These are phyloP conservation scores for Pungitius pungitius DNA, from an alignment of 2,113 vertebrate genomes.

Conservation along the genomic window DNA sequence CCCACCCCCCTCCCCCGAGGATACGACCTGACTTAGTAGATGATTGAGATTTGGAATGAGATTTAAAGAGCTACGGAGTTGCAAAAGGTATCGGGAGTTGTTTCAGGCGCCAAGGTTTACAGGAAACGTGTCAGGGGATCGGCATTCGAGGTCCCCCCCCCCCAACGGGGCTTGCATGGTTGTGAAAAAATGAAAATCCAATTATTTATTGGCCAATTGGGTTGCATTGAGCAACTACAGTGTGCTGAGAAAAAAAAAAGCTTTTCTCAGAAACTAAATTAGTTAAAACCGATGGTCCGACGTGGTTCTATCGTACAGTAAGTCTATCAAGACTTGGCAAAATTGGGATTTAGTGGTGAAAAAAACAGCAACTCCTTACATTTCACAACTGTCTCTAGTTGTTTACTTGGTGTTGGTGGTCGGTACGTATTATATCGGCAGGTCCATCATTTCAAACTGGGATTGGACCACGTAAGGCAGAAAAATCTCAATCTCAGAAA, in stretches of 20 bases:
- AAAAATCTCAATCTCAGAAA: neutral
- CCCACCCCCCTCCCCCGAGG: no score
- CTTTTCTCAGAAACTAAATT: neutral
- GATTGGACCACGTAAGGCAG: no score
- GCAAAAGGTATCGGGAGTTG: neutral
- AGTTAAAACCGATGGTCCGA: neutral
- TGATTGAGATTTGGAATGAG: neutral
- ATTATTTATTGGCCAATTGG: neutral
- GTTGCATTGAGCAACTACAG: neutral
- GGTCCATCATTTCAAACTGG: no score
- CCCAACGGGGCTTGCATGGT: neutral
- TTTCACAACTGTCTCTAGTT: neutral
- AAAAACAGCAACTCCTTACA: neutral
- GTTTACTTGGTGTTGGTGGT: constrained; percentile 20
- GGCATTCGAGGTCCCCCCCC: neutral
- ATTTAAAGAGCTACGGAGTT: constrained; percentile 12
- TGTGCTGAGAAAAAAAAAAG: neutral
- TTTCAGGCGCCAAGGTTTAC: neutral
- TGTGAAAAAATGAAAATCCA: neutral
- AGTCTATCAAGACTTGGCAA: no score
- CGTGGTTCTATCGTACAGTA: no score
- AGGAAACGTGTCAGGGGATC: neutral
- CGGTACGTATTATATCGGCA: no score
- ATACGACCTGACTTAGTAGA: constrained; percentile 7
- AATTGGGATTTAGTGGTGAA: neutral